These are phyloP conservation scores for Schlechtendalia chinensis DNA, from an alignment of 1,140 invertebrate species.

Conservation along the genomic window DNA sequence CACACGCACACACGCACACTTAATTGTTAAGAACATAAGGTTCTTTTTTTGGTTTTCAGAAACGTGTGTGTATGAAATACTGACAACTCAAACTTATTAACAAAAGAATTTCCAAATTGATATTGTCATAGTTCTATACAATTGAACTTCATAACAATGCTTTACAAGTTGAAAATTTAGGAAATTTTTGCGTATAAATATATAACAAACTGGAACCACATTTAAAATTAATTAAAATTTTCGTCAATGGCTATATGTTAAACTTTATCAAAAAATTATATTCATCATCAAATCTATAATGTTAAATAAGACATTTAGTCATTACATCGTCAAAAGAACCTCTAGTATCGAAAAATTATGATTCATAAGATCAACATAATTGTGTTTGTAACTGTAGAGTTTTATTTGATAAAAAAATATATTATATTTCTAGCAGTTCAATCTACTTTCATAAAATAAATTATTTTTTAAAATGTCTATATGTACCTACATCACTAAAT, in stretches of 20 bases:
- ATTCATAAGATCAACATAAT: no score
- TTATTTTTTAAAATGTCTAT: no score
- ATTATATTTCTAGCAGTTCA: no score
- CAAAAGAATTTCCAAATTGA: conserved; percentile 22
- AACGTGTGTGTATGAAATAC: conserved; percentile 5
- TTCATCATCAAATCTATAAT: no score
- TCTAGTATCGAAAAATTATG: no score
- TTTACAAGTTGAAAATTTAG: background rate
- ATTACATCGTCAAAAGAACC: no score
- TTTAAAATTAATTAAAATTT: background rate
- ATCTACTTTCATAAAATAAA: no score
- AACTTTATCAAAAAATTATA: background rate
- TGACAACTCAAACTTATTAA: conserved; percentile 11
- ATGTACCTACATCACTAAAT: no score
- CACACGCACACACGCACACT: background rate
- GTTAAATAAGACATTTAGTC: no score
- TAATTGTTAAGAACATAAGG: no score
- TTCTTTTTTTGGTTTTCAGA: background rate
- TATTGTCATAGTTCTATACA: background rate
- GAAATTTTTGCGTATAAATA: background rate
- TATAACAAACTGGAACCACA: background rate
- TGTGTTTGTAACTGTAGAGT: no score
- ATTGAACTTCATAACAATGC: background rate
- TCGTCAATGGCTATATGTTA: background rate
- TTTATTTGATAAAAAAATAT: no score